Percentiles rank a stretch among this genome's conserved stretches.
These are phyloP conservation scores for Leptocoma aspasia DNA, from an alignment of 2,113 vertebrate genomes.

Conservation along the genomic window DNA sequence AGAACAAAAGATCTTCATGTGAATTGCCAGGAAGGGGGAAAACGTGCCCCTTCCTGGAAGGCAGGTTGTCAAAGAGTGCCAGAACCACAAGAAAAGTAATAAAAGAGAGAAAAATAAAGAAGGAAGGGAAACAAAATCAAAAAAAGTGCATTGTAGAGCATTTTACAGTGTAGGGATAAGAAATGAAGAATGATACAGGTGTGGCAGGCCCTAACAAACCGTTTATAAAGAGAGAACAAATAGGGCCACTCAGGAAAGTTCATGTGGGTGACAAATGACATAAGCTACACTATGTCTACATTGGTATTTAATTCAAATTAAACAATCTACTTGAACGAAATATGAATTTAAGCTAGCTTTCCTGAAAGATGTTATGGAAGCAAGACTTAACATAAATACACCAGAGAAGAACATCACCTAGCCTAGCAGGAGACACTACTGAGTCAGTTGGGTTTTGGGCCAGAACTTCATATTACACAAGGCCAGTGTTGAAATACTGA, in stretches of 20 bases:
- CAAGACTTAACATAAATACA: background rate
- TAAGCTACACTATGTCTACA: background rate
- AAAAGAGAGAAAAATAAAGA: background rate
- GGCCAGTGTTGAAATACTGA: conserved; percentile 6
- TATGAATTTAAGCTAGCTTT: background rate
- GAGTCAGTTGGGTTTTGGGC: background rate
- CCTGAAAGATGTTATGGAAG: background rate
- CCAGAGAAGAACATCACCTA: background rate
- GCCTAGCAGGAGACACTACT: background rate
- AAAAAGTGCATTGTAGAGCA: background rate
- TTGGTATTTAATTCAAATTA: background rate
- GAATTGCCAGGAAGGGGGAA: background rate
- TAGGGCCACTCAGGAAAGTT: background rate
- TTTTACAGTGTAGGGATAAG: background rate
- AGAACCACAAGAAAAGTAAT: background rate
- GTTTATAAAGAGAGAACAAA: background rate
- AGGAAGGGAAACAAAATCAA: rapidly evolving
- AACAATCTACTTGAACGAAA: background rate
- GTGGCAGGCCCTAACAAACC: background rate
- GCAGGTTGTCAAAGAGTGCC: background rate
- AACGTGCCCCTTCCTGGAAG: background rate
- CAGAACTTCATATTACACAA: background rate
- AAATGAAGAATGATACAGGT: background rate
- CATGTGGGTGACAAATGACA: background rate
- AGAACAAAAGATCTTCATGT: background rate